A percentile compares a stretch with the other conserved stretches of the same genome.
These are phyloP conservation scores for Pteronotus mesoamericanus DNA, from an alignment of 2,797 vertebrate genomes.

Conservation along the genomic window DNA sequence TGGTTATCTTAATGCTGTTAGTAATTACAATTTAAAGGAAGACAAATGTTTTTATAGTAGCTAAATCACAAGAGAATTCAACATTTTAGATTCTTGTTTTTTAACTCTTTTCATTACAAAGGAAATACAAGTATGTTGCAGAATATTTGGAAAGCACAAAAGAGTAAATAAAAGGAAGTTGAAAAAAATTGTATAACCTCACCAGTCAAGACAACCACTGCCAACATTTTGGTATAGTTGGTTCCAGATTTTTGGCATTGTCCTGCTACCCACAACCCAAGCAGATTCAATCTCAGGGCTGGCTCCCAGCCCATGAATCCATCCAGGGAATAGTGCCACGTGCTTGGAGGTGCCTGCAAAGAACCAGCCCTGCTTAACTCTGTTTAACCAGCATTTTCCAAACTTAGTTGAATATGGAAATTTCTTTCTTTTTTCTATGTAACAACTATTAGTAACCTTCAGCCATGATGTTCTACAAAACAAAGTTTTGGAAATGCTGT, in stretches of 20 bases:
- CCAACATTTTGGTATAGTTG: background rate
- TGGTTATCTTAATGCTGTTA: background rate
- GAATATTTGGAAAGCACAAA: background rate
- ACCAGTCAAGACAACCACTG: background rate
- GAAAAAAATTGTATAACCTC: background rate
- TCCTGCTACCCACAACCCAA: background rate
- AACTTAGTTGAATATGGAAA: background rate
- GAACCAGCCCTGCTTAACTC: background rate
- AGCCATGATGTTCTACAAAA: background rate
- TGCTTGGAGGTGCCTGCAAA: background rate
- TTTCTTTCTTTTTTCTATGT: background rate
- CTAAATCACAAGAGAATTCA: background rate
- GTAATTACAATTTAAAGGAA: background rate
- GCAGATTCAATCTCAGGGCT: background rate
- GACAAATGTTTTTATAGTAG: background rate
- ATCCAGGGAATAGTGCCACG: rapidly evolving
- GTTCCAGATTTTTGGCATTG: background rate
- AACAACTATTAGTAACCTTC: background rate
- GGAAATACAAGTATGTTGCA: background rate
- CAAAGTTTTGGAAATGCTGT: background rate
- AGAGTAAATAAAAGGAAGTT: background rate
- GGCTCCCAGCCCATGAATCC: background rate
- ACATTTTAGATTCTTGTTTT: background rate
- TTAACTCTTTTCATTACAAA: background rate
- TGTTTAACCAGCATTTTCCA: background rate